Conservation (phyloP, 53 echinoderm and acorn worm genomes). For the Patiria pectinifera region DNA sequence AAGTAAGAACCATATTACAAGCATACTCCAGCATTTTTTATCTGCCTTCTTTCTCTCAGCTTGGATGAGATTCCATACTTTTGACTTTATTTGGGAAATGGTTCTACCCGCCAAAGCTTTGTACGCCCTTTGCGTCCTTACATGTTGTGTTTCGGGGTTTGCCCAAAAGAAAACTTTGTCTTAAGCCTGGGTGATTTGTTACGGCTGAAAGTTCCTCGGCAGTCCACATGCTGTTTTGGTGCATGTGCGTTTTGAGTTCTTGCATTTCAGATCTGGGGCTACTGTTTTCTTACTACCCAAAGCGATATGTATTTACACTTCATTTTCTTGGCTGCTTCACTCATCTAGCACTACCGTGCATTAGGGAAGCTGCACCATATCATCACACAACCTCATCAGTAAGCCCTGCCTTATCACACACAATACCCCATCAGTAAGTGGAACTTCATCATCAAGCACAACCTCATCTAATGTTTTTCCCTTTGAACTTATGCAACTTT, state of each 20-base stretch:
- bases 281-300: neutral
- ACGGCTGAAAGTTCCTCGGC: neutral
- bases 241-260: neutral
- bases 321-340: no score
- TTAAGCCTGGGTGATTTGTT: neutral
- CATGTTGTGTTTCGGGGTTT: neutral
- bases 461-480: conserved; percentile 67
- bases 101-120: neutral
- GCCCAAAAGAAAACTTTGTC: neutral
- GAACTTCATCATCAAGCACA: neutral
- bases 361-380: no score
- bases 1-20: no score
- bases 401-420: neutral
- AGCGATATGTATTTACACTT: no score
- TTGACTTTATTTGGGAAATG: neutral
- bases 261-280: neutral
- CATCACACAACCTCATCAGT: neutral
- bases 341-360: no score
- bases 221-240: neutral
- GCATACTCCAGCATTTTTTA: no score
- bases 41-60: neutral
- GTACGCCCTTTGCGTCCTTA: neutral
- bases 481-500: conserved; percentile 49
- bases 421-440: neutral
- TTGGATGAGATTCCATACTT: neutral